Evolutionary conservation across 2,113 vertebrate genomes (phyloP).

Genomic region (Galbula dea): DNA sequence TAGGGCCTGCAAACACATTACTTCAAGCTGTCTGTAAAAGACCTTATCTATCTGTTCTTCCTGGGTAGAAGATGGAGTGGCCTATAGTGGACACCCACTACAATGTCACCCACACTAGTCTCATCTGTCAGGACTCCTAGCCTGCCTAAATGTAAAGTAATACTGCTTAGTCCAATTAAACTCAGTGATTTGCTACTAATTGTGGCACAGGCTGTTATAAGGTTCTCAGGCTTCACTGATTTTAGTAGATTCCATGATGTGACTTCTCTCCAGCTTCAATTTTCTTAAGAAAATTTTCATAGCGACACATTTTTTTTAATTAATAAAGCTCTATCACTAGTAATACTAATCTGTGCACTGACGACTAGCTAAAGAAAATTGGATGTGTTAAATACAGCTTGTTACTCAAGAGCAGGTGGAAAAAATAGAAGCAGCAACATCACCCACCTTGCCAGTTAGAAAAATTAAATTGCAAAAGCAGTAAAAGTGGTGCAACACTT

Average conservation of each 20-base stretch:
- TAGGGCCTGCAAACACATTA: no score
- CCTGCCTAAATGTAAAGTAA: not conserved
- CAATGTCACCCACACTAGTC: no score
- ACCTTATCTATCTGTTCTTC: no score
- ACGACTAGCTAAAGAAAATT: not conserved
- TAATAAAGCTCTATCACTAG: not conserved
- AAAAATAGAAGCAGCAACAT: not conserved
- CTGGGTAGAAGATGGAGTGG: no score
- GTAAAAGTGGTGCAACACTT: not conserved
- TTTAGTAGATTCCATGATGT: not conserved
- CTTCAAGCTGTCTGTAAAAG: no score
- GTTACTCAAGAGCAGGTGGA: not conserved
- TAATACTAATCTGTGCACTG: not conserved
- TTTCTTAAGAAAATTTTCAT: no score
- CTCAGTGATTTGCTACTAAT: no score
- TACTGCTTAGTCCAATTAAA: not conserved
- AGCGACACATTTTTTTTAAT: not conserved
- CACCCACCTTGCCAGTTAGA: not conserved
- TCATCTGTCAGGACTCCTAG: not conserved
- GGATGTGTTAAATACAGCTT: not conserved
- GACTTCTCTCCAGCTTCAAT: not conserved
- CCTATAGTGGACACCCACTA: no score
- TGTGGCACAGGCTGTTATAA: no score
- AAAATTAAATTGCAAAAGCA: not conserved
- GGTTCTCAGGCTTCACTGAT: not conserved